phyloP scores from a whole-genome alignment of 2,113 vertebrate species.

The Piprites chloris region DNA sequence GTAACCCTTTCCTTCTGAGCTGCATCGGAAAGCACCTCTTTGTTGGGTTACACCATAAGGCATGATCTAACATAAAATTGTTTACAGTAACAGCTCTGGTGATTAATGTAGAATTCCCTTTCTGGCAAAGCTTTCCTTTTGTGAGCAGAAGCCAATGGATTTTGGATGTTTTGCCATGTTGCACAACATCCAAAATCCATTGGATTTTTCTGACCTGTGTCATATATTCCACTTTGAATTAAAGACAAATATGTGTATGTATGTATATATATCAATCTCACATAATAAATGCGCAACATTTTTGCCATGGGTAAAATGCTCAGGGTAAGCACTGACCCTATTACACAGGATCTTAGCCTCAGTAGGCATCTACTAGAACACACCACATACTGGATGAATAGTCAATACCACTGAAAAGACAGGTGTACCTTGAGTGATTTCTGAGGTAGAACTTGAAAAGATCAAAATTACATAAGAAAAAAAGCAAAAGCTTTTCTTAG shows the following conservation, averaged over 20 bases:
- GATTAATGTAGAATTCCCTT: background rate
- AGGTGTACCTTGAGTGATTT: background rate
- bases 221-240: no score
- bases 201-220: no score
- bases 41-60: background rate
- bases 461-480: background rate
- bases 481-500: background rate
- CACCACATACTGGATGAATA: background rate
- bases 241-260: no score
- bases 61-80: background rate
- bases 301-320: no score
- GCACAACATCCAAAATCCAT: no score
- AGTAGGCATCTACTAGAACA: background rate
- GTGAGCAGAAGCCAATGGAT: background rate
- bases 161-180: background rate
- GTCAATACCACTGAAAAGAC: background rate
- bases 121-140: background rate
- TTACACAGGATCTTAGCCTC: background rate
- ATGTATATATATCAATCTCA: no score
- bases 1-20: background rate
- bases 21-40: background rate
- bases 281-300: no score
- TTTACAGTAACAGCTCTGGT: background rate
- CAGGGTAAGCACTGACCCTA: background rate
- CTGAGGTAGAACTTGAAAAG: background rate